Conservation (phyloP, 2,888 invertebrate genomes). For the Standfussiana lucernea region DNA sequence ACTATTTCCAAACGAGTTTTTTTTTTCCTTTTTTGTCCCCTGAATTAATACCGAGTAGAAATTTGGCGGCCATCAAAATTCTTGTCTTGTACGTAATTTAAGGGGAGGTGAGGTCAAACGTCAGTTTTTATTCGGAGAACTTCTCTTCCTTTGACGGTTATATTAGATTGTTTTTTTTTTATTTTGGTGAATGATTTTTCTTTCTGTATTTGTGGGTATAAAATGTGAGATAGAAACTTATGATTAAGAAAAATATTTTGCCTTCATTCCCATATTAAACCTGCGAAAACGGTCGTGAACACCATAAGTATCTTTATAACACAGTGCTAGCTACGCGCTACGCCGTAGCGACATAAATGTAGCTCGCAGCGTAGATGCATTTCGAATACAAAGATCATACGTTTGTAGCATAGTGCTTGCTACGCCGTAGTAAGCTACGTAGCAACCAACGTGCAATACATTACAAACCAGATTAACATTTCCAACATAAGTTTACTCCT, state of each 20-base stretch:
- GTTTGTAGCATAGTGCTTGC: neutral
- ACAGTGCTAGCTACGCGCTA: slow-evolving; percentile 2
- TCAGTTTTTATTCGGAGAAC: slow-evolving; percentile 68
- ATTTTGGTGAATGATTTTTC: neutral
- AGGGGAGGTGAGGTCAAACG: slow-evolving; percentile 54
- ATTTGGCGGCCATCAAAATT: slow-evolving; percentile 72
- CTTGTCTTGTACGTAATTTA: slow-evolving; percentile 75
- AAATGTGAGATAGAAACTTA: neutral
- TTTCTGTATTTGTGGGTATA: neutral
- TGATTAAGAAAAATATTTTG: neutral
- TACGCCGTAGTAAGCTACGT: slow-evolving; percentile 1
- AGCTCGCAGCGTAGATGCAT: neutral
- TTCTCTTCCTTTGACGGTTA: slow-evolving; percentile 42
- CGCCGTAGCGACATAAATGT: neutral
- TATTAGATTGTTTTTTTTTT: slow-evolving; percentile 32
- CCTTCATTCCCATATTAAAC: too few relatives aligned
- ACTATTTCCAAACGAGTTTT: slow-evolving; percentile 71
- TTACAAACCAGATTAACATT: neutral
- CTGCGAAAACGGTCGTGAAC: neutral
- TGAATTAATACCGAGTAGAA: slow-evolving; percentile 53
- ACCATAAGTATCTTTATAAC: neutral
- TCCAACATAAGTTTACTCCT: neutral
- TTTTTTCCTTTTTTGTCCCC: slow-evolving; percentile 41
- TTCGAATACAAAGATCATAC: too few relatives aligned
- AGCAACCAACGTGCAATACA: neutral